A percentile compares a stretch with the other conserved stretches of the same genome.
Conservation (phyloP, 2,888 invertebrate genomes). For the Pyrocoelia pectoralis region DNA sequence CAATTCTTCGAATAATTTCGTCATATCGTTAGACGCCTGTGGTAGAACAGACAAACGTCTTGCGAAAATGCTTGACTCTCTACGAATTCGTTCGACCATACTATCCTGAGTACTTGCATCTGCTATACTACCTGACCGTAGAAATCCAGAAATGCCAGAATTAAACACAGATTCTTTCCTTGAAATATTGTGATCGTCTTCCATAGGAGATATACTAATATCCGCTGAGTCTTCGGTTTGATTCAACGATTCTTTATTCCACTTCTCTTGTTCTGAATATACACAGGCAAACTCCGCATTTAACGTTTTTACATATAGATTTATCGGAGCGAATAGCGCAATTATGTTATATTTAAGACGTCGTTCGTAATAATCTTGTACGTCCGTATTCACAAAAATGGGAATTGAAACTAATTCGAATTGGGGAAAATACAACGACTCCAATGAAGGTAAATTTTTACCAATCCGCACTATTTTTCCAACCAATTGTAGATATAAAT, state of each 20-base stretch:
- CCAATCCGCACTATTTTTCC: conserved; percentile 45
- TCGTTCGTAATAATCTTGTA: background rate
- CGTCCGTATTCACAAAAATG: background rate
- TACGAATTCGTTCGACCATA: background rate
- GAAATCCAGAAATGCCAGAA: no score
- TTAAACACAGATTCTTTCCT: no score
- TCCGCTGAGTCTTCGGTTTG: no score
- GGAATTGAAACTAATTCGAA: background rate
- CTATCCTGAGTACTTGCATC: background rate
- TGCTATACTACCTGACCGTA: background rate
- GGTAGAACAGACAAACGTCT: background rate
- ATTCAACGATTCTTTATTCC: background rate
- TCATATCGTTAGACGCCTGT: background rate
- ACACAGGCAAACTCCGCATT: conserved; percentile 5
- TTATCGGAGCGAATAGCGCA: background rate
- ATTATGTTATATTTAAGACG: background rate
- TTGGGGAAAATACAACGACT: conserved; percentile 30
- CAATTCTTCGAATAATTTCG: background rate
- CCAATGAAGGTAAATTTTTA: conserved; percentile 43
- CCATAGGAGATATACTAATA: no score
- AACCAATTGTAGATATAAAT: conserved; percentile 67
- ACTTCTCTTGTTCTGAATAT: background rate
- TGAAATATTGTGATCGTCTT: no score
- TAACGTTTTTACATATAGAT: conserved; percentile 1
- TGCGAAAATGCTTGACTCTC: background rate